Base-by-base conservation (phyloP, 1,140 invertebrate species). In the Gerris buenoi region DNA sequence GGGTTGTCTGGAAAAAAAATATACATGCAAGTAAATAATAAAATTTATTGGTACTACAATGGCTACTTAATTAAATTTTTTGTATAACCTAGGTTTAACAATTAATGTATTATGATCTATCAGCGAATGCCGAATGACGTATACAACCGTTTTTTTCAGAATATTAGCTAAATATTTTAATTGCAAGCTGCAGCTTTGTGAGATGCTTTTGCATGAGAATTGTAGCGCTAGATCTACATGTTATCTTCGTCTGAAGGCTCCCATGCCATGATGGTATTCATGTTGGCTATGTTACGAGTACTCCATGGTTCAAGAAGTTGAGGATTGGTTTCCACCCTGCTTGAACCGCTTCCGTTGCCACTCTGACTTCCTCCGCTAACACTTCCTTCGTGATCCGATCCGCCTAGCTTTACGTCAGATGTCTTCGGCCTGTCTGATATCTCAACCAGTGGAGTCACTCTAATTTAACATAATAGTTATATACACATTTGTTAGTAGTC, bases 231-330 rank as follows among this genome's bases (percentile, higher is more conserved):
- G 33, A 10, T 46, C 18, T 46, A 46, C 5, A 46, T 18, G 18
- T 46, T 46, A 5, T 46, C 72, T 65, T 71, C 65, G 27, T 77
- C 77, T 59, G 77, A 78, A 63, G 79, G 75, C 68, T 80, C 77
- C 84, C 84, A 85, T 59, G 84, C 83, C 65, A 89, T 78, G 73
- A 88, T 84, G 69, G 84, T 81, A 76, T 88, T 88, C 79, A 89
- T 88, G 75, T 84, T 84, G 65, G 83, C 81, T 70, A 88, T 84
- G 68, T 80, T 82, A 67, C 82, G 79, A 23, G 84, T 87, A 74
- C 86, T 88, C 87, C 87, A 88, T 1, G 86, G 83, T 72, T 88
- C 84, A 64, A 87, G 75, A 13, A 85, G 85, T 79, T 87, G 84
- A 1, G 82, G 81, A 14, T 79, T 77, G 2, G 83, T 80, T 23